Percentiles rank a stretch among this genome's conserved stretches.
Evolutionary conservation across 2,797 vertebrate species (phyloP).

Genomic region (Sebastolobus alascanus): DNA sequence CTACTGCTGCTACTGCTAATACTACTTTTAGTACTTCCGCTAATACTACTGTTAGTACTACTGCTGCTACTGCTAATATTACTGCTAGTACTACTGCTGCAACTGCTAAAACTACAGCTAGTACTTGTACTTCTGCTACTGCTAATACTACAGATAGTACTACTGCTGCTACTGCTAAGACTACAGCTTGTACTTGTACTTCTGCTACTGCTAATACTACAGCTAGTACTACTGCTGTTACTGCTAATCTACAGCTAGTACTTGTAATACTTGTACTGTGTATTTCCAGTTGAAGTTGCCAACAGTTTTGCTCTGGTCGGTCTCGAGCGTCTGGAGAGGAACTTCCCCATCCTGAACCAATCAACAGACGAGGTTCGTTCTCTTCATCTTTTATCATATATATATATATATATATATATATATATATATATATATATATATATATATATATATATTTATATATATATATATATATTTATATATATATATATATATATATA

Average conservation of each 20-base stretch:
- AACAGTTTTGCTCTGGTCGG: conserved; percentile 76
- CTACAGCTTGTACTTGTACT: no score
- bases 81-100: no score
- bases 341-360: conserved; percentile 80
- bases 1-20: no score
- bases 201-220: neutral
- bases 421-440: no score
- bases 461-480: no score
- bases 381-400: neutral
- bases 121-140: neutral
- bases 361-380: conserved; percentile 78
- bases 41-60: no score
- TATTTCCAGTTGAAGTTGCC: conserved; percentile 72
- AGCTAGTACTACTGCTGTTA: neutral
- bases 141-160: neutral
- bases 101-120: neutral
- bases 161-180: no score
- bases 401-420: no score
- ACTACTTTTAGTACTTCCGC: no score
- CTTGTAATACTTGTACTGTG: neutral
- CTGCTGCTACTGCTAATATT: no score
- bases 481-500: no score
- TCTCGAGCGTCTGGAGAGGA: conserved; percentile 78
- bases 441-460: no score
- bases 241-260: neutral